phyloP scores from a whole-genome alignment of 2,113 vertebrate genomes.

The Entomyzon cyanotis region DNA sequence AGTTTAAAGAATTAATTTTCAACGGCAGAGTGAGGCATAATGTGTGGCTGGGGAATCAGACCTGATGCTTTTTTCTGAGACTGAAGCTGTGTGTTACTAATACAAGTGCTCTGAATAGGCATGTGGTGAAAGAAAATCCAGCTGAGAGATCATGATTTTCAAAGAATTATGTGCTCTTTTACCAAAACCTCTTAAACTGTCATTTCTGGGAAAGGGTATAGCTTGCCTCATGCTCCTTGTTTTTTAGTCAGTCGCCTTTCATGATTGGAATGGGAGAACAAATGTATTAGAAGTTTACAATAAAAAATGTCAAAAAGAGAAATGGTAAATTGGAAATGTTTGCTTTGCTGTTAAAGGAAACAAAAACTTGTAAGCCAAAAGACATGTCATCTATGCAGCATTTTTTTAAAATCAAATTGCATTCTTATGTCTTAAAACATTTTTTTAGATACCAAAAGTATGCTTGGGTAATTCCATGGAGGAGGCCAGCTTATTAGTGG shows the following conservation, averaged over 20 bases:
- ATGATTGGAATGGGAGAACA: neutral
- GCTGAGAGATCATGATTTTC: neutral
- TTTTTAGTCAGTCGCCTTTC: neutral
- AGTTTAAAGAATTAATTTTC: neutral
- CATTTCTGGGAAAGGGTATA: neutral
- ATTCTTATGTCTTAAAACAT: neutral
- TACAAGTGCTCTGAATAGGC: neutral
- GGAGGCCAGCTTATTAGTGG: neutral
- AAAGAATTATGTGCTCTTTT: neutral
- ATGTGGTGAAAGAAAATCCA: neutral
- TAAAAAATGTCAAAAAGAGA: neutral
- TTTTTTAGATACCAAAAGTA: neutral
- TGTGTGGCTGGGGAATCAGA: neutral
- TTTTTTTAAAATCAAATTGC: neutral
- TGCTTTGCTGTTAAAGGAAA: neutral
- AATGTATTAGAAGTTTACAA: neutral
- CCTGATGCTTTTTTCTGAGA: neutral
- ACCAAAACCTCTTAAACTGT: neutral
- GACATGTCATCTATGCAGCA: neutral
- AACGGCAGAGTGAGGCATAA: neutral
- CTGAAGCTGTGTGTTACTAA: neutral
- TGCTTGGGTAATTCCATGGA: neutral
- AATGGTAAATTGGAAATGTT: neutral
- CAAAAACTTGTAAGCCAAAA: neutral
- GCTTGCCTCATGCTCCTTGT: neutral